phyloP scores from a whole-genome alignment of 1,140 invertebrate genomes.

The Drosophila yakuba region DNA sequence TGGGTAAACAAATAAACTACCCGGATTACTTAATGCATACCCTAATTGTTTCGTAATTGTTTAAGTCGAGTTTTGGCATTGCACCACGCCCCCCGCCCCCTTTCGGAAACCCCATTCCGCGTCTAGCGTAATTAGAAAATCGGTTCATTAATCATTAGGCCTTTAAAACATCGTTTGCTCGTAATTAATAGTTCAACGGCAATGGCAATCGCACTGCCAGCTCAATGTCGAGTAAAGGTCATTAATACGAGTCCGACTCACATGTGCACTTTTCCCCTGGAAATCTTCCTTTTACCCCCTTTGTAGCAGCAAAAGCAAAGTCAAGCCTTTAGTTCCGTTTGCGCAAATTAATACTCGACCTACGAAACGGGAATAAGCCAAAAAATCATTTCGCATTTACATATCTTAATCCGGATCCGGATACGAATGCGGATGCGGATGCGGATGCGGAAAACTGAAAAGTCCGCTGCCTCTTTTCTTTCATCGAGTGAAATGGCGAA shows the following conservation, averaged over 20 bases:
- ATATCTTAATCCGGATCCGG: constrained; percentile 31
- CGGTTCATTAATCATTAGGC: constrained; percentile 64
- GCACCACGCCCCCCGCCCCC: neutral
- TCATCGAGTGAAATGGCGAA: constrained; percentile 18
- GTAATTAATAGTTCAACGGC: constrained; percentile 67
- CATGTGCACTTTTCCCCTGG: constrained; percentile 1
- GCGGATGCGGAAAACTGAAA: constrained; percentile 5
- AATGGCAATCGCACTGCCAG: constrained; percentile 44
- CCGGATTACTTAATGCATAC: constrained; percentile 22
- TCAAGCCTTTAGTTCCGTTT: constrained; percentile 60
- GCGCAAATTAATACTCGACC: constrained; percentile 57
- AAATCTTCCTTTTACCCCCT: neutral
- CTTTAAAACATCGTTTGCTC: constrained; percentile 70
- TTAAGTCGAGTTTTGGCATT: constrained; percentile 4
- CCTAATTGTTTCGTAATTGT: constrained; percentile 29
- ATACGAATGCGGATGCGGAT: no score
- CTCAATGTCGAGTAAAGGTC: constrained; percentile 73
- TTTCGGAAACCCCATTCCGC: neutral
- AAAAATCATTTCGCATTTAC: constrained; percentile 40
- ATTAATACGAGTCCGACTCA: constrained; percentile 63
- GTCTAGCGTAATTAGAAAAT: constrained; percentile 67
- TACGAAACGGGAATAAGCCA: neutral
- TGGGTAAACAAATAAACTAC: neutral
- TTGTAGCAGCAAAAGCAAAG: neutral
- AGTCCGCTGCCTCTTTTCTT: neutral